A percentile compares a stretch with the other conserved stretches of the same genome.
Conservation (phyloP, 1,140 invertebrate genomes). For the Leptoteleia sp. region DNA sequence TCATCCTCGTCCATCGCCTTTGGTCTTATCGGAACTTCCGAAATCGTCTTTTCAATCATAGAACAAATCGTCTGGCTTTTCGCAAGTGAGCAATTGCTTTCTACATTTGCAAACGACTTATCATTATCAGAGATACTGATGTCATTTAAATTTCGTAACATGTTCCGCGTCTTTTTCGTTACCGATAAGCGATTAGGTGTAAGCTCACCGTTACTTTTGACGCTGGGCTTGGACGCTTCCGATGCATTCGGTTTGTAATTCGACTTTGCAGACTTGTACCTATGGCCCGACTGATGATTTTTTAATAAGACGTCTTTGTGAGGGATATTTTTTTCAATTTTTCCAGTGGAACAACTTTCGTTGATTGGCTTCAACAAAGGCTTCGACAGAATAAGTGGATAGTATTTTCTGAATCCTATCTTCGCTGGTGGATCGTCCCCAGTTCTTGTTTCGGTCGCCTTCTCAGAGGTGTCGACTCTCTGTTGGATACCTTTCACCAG, state of each 20-base stretch:
- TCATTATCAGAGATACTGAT: no score
- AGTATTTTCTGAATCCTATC: slow-evolving; percentile 22
- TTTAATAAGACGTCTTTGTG: slow-evolving; percentile 18
- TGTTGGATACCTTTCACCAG: slow-evolving; percentile 45
- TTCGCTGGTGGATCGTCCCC: background rate
- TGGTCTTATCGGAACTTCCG: no score
- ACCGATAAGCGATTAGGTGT: no score
- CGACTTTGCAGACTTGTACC: background rate
- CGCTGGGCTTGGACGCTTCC: background rate
- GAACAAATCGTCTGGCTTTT: no score
- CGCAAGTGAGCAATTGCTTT: no score
- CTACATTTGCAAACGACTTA: no score
- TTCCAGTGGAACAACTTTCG: background rate
- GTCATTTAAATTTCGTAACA: no score
- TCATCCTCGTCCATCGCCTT: no score
- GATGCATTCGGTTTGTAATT: no score
- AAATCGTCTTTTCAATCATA: no score
- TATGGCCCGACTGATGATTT: slow-evolving; percentile 15
- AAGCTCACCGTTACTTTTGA: no score
- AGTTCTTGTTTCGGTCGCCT: slow-evolving; percentile 54
- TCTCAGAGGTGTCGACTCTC: slow-evolving; percentile 53
- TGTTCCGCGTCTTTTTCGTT: no score
- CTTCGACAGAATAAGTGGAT: background rate
- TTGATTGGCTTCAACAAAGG: slow-evolving; percentile 1
- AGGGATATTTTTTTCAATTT: background rate